These are phyloP conservation scores for Battus philenor DNA, from an alignment of 1,140 invertebrate genomes.

Conservation along the genomic window DNA sequence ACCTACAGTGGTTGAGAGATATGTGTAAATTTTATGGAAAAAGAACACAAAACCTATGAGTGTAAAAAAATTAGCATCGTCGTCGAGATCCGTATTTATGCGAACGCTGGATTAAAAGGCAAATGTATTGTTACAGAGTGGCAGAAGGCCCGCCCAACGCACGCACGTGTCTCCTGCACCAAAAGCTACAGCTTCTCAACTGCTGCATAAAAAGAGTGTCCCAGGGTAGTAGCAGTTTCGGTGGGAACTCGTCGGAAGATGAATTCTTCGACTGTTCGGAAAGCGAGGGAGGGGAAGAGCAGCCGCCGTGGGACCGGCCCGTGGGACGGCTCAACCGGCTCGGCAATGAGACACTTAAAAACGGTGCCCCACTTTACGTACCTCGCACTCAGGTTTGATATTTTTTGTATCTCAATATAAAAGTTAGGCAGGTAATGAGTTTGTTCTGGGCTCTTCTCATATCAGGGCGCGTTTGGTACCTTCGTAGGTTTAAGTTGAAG, in stretches of 20 bases:
- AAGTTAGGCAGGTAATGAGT: no score
- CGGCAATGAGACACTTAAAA: conserved; percentile 52
- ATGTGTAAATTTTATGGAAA: no score
- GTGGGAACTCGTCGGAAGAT: conserved; percentile 80
- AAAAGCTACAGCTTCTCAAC: conserved; percentile 97
- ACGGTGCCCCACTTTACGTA: conserved; percentile 56
- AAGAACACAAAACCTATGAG: no score
- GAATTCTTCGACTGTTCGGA: conserved; percentile 92
- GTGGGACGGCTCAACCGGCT: conserved; percentile 48
- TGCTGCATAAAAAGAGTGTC: conserved; percentile 89
- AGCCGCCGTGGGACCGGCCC: conserved; percentile 78
- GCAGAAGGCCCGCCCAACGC: conserved; percentile 87
- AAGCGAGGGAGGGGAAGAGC: conserved; percentile 75
- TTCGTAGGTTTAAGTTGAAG: no score
- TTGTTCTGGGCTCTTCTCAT: no score
- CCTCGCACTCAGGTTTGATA: conserved; percentile 63
- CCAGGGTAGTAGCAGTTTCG: conserved; percentile 32
- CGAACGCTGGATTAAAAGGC: no score
- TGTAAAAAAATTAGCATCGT: background rate
- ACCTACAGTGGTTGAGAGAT: no score
- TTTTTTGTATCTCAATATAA: no score
- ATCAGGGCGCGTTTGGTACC: no score
- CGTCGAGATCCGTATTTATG: background rate
- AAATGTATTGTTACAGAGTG: conserved; percentile 76
- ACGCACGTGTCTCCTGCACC: conserved; percentile 93